phyloP scores from a whole-genome alignment of 2,888 invertebrate genomes.

The Dinocampus coccinellae region DNA sequence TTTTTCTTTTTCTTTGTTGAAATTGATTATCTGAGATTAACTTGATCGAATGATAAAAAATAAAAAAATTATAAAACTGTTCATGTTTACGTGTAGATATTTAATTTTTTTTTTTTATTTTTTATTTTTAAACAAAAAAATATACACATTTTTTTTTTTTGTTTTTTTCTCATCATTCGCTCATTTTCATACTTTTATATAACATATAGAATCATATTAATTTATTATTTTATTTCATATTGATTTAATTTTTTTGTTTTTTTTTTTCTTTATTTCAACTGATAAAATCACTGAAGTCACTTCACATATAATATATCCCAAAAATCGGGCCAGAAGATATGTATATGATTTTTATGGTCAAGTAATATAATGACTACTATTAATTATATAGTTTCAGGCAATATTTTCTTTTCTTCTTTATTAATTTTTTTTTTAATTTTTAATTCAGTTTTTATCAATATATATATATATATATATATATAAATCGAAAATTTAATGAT shows the following conservation, averaged over 20 bases:
- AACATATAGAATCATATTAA: conserved; percentile 54
- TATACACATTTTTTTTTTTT: neutral
- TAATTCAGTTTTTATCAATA: neutral
- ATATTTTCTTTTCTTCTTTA: neutral
- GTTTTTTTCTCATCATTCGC: too few relatives aligned
- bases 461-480: neutral
- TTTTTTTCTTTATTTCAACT: conserved; percentile 26
- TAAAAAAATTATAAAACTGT: neutral
- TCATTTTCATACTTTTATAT: neutral
- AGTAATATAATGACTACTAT: conserved; percentile 41
- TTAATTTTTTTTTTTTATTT: neutral
- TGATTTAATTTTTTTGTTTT: conserved; percentile 24
- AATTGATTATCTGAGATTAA: too few relatives aligned
- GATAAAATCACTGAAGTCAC: conserved; percentile 32
- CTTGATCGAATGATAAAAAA: neutral
- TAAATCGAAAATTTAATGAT: conserved; percentile 21
- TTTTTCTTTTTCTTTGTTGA: too few relatives aligned
- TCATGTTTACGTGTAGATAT: too few relatives aligned
- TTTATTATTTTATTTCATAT: conserved; percentile 45
- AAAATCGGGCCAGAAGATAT: conserved; percentile 52
- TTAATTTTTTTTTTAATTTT: neutral
- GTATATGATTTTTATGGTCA: conserved; percentile 60
- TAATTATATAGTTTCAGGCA: conserved; percentile 13
- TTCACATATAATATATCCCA: conserved; percentile 32
- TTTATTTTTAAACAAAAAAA: neutral